Percentiles rank a stretch among this genome's conserved stretches.
Conservation (phyloP, 1,140 invertebrate genomes). For the Eupristina koningsbergeri region DNA sequence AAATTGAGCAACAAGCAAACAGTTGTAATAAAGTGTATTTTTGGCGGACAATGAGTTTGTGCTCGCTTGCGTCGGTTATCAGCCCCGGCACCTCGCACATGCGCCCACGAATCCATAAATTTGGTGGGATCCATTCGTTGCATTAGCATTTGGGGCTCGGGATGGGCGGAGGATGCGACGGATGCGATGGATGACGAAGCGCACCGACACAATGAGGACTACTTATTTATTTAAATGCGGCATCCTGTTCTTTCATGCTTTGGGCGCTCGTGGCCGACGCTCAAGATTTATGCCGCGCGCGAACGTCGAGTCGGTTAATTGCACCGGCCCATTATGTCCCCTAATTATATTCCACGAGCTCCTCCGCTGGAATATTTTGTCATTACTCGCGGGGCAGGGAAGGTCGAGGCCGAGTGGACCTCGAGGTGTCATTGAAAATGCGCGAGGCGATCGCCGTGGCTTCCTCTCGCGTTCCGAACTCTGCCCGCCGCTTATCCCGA, state of each 20-base stretch:
- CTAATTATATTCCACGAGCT: slow-evolving; percentile 62
- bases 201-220: slow-evolving; percentile 56
- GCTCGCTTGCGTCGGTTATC: too few species aligned
- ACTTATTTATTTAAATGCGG: slow-evolving; percentile 67
- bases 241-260: slow-evolving; percentile 64
- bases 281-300: slow-evolving; percentile 61
- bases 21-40: too few species aligned
- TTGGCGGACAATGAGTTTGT: too few species aligned
- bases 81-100: too few species aligned
- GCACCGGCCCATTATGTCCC: slow-evolving; percentile 57
- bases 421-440: slow-evolving; percentile 30
- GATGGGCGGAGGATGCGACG: slow-evolving; percentile 40
- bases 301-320: slow-evolving; percentile 57
- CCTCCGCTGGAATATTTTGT: slow-evolving; percentile 14
- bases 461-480: not conserved
- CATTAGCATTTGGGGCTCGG: slow-evolving; percentile 57
- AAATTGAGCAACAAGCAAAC: too few species aligned
- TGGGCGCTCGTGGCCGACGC: not conserved
- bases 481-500: not conserved
- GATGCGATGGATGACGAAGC: slow-evolving; percentile 19
- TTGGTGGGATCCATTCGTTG: slow-evolving; percentile 13
- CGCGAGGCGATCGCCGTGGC: slow-evolving; percentile 24
- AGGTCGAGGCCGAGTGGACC: not conserved
- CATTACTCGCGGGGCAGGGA: not conserved
- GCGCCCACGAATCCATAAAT: not conserved